Evolutionary conservation across 2,888 invertebrate species (phyloP), one percentile per base, ranked within the genome.

Genomic region (Cryptops parisi): DNA sequence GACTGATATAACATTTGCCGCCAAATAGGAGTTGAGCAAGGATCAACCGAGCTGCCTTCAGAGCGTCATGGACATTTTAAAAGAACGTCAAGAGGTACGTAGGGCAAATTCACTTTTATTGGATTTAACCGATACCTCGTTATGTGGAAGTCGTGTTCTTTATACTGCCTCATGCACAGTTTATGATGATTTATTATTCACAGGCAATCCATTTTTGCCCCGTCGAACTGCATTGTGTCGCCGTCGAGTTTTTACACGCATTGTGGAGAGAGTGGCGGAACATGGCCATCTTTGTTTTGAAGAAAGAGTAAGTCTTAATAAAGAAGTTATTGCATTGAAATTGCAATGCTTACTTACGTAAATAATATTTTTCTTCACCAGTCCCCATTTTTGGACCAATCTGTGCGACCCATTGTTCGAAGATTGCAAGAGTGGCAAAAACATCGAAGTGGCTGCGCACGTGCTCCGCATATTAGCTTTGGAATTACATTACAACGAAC

Each of bases 341-440:
- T 9, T 26, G 12, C n/a, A n/a, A n/a, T n/a, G n/a, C n/a, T n/a
- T n/a, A n/a, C n/a, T n/a, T n/a, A n/a, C n/a, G n/a, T n/a, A n/a
- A n/a, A n/a, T n/a, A 47, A 9, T 24, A 12, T 47, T 23, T 50
- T 1, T 50, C n/a, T 50, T 6, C 23, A 21, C 27, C 15, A 52
- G 52, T 45, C 17, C 52, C 9, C 44, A 43, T 22, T 52, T 52
- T 44, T 52, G 52, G 52, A 12, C n/a, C 2, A 39, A 21, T 33
- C 24, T 52, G 23, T 52, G 52, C 26, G 52, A 52, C 44, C 52
- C 52, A 6, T 52, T 52, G 27, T 44, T 52, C 19, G 45, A 52
- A 9, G 52, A 52, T 3, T 22, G 33, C 45, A 43, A 44, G 33
- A 27, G 24, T 17, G 45, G 44, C 5, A 52, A 44, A 12, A 52